Evolutionary conservation across 2,888 invertebrate genomes (phyloP), one percentile per base, ranked within the genome.

Genomic region (Bombylius discolor): DNA sequence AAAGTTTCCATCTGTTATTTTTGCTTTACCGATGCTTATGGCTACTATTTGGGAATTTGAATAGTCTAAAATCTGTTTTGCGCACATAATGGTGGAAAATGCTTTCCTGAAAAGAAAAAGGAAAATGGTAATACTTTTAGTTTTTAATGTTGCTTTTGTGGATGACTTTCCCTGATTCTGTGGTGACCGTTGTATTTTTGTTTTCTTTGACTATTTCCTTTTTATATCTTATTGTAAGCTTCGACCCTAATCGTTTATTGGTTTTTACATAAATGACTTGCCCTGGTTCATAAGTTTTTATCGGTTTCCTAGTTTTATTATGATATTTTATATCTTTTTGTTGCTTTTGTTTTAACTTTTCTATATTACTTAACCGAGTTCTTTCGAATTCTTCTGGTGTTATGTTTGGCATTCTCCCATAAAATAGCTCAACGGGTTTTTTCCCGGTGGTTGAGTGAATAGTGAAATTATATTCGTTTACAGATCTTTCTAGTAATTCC

Each of bases 221-320:
- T 33, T 45, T 23, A 47, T 50, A 56, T n/a, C 51, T 34, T 23
- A 14, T 12, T 11, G 49, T 54, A 9, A 56, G 31, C 42, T 56
- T 56, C 1, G 57, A 14, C 33, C 53, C 51, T 12, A 53, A 23
- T 34, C 54, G 33, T 45, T 54, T 54, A 51, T 57, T 56, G 33
- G 51, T n/a, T 48, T 42, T 56, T 3, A 53, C 51, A 39, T 44
- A 55, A 13, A 57, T 51, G 0, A 12, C 13, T 34, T 58, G n/a
- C n/a, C n/a, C n/a, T n/a, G n/a, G n/a, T n/a, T n/a, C 48, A n/a
- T 56, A 56, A 13, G 39, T n/a, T 51, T 56, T 58, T 9, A 44
- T 48, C 3, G 53, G 49, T n/a, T 58, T n/a, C 31, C 45, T 47
- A 6, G 36, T 36, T 47, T 47, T 50, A 9, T 51, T 56, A 32